Percentiles rank a stretch among this genome's conserved stretches.
Conservation (phyloP, 2,797 vertebrate species). For the Morus bassanus region DNA sequence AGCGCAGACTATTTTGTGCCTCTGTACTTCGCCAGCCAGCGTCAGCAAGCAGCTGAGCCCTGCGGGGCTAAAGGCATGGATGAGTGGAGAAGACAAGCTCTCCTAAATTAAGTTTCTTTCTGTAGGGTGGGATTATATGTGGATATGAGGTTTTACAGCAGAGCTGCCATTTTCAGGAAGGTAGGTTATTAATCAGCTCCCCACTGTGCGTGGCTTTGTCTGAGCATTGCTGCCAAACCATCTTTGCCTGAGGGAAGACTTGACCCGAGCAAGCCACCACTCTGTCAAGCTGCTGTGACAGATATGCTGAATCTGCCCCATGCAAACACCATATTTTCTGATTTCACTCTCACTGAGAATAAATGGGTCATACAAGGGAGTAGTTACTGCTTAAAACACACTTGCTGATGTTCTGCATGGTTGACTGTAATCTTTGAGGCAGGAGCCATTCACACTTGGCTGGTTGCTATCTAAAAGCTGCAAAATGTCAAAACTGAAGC, state of each 20-base stretch:
- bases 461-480: not conserved
- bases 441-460: not conserved
- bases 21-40: not conserved
- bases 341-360: not conserved
- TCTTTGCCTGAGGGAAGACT: not conserved
- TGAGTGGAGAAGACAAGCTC: not conserved
- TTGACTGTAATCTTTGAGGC: not conserved
- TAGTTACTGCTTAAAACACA: not conserved
- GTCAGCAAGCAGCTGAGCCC: not conserved
- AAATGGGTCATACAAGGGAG: not conserved
- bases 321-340: not conserved
- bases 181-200: slow-evolving; percentile 23
- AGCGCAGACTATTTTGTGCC: not conserved
- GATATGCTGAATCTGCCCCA: not conserved
- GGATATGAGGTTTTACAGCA: not conserved
- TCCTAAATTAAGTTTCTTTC: slow-evolving; percentile 25
- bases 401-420: not conserved
- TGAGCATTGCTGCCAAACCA: not conserved
- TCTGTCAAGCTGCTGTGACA: slow-evolving; percentile 22
- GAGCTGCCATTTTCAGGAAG: not conserved
- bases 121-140: not conserved
- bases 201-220: not conserved
- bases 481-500: not conserved
- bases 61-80: not conserved
- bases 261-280: not conserved